Base-by-base conservation (phyloP, 2,113 vertebrate genomes). In the Zosterops japonicus region DNA sequence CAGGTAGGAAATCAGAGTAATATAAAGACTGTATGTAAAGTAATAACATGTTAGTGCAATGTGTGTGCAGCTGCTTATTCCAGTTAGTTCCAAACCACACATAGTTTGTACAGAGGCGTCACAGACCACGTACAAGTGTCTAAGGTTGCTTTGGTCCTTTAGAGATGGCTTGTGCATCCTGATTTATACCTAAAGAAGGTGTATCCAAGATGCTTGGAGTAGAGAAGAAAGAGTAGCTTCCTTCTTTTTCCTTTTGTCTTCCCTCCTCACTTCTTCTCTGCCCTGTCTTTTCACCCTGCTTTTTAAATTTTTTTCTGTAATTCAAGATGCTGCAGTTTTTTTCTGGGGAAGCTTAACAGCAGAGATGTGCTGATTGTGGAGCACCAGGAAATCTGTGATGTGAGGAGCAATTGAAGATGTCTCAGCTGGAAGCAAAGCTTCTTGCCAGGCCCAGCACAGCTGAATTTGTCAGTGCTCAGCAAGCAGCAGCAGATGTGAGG, bases 371-470 rank as follows among this genome's bases (percentile, higher is more conserved):
- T 87, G 92, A 33, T 22, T 65, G 68, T 70, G 44, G 21, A 91
- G 68, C 68, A 42, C 23, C 44, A 44, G 31, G 39, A 49, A 83
- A 57, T 35, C 59, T 89, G 63, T 69, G 83, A 49, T 56, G 41
- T 41, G 21, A 83, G 42, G 50, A 80, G 41, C 64, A 67, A 50
- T 3, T 77, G 71, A 81, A 91, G 42, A 25, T 3, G 6, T 56
- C 86, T 59, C 93, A 83, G 76, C 76, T 90, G 89, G 87, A 87
- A 90, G 64, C 76, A 80, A 24, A 92, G 63, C 76, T 89, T 67
- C 80, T 80, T 49, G 80, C 76, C 49, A 72, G 67, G 57, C 79
- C 81, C 85, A 59, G 47, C 44, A 10, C 27, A 35, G 94, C 29
- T 9, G 0, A 59, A 42, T 67, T 92, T 79, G 83, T 82, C 67